Evolutionary conservation across 2,797 vertebrate genomes (phyloP), one percentile per base, ranked within the genome.

Genomic region (Poecilia picta): DNA sequence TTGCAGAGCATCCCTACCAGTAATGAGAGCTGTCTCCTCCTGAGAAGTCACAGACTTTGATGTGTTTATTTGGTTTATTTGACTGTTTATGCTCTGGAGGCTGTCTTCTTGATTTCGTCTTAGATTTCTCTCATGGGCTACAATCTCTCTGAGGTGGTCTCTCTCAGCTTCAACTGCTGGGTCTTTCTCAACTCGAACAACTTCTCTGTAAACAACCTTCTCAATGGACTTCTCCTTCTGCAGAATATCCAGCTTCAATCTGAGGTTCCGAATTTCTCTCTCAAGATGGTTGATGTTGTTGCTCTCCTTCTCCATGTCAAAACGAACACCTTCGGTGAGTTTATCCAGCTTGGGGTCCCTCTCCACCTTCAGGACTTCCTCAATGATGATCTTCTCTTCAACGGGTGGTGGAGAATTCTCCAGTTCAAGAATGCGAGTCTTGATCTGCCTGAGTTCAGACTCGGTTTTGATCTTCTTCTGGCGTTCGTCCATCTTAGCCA

Each of bases 301-400:
- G 82, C 92, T 88, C 90, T 99, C 98, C 0, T 72, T 93, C 73
- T 98, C 97, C 81, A 98, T 87, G 11, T 96, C 87, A 25, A 43
- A 55, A 59, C 95, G 96, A 76, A 98, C 82, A 18, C 85, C 88
- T 12, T 89, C 95, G 0, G 95, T 94, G 70, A 96, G 93, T 85
- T 94, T 95, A 28, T 99, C 98, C 3, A 99, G 92, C 23, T 95
- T 89, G 0, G 97, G 96, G 87, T 99, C 97, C 85, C 96, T 96
- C 94, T 99, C 98, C 85, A 98, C 91, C 94, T 98, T 97, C 33
- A 99, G 94, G 66, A 99, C 96, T 91, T 99, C 98, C 89, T 99
- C 97, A 75, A 97, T 96, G 83, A 99, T 92, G 75, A 99, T 98
- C 88, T 96, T 98, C 89, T 99, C 97, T 87, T 97, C 97, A 79